phyloP scores from a whole-genome alignment of 2,888 invertebrate species.

The Gortyna flavago region DNA sequence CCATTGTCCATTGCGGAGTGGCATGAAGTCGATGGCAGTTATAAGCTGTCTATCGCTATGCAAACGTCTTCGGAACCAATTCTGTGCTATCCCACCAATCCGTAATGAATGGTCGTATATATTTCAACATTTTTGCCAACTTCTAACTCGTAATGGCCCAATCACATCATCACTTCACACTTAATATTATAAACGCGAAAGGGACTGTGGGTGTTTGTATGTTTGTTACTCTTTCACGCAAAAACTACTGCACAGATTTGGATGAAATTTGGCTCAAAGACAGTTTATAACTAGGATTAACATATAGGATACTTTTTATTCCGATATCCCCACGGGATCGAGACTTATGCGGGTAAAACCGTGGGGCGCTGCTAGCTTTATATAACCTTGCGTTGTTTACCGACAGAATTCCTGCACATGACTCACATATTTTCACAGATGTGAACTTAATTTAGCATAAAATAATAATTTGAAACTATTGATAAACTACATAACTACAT shows the following conservation, averaged over 20 bases:
- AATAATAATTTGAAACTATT: conserved; percentile 4
- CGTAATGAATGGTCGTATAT: not conserved
- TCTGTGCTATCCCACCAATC: not conserved
- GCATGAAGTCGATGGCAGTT: not conserved
- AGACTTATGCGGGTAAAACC: too few species aligned
- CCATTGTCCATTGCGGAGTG: not conserved
- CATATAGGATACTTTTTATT: too few species aligned
- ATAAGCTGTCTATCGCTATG: not conserved
- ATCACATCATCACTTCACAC: too few species aligned
- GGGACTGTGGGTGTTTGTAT: too few species aligned
- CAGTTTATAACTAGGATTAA: too few species aligned
- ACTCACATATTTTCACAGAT: conserved; percentile 36
- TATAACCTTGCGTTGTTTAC: conserved; percentile 11
- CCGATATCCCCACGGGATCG: too few species aligned
- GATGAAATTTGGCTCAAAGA: too few species aligned
- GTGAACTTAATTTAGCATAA: conserved; percentile 20
- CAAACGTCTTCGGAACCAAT: not conserved
- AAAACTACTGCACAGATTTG: too few species aligned
- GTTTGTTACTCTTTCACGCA: too few species aligned
- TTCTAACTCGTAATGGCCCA: not conserved
- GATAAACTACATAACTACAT: not conserved
- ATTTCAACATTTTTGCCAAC: not conserved
- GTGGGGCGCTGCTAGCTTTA: not conserved
- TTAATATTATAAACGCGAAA: too few species aligned
- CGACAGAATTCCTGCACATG: conserved; percentile 13